Conservation (phyloP, 30 jellyfish, hydroid and myxozoan genomes). For the Aurelia aurita region DNA sequence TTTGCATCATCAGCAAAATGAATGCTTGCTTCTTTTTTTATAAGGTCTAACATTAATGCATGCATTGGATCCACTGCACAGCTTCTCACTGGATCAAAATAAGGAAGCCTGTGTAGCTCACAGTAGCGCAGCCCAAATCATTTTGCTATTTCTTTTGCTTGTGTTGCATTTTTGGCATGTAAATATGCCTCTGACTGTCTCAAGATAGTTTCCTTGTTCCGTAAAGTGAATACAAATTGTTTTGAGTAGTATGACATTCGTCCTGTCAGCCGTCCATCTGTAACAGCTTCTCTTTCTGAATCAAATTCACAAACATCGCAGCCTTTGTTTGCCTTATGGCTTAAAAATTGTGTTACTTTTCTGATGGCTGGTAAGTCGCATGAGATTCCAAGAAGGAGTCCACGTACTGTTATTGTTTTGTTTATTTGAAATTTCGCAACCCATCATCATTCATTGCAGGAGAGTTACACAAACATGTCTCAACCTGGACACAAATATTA, state of each 20-base stretch:
- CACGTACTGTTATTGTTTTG: not conserved
- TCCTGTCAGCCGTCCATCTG: not conserved
- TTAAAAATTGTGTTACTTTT: slow-evolving; percentile 9
- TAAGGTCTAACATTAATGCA: not conserved
- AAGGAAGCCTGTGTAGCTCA: not conserved
- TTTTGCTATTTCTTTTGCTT: slow-evolving; percentile 16
- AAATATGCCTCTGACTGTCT: slow-evolving; percentile 1
- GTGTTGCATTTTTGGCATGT: slow-evolving; percentile 1
- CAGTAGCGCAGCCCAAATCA: not conserved
- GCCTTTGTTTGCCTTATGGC: slow-evolving; percentile 22
- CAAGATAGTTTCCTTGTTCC: not conserved
- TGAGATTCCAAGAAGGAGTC: not conserved
- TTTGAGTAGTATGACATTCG: slow-evolving; percentile 8
- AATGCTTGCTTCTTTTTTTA: too few relatives aligned
- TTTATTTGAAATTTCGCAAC: not conserved
- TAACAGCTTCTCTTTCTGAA: slow-evolving; percentile 4
- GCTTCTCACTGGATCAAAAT: not conserved
- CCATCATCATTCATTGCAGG: too few relatives aligned
- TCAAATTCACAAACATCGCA: slow-evolving; percentile 4
- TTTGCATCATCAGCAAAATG: too few relatives aligned
- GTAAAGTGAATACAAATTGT: not conserved
- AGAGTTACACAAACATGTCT: too few relatives aligned
- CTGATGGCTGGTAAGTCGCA: slow-evolving; percentile 10
- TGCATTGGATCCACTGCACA: slow-evolving; percentile 10
- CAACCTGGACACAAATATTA: too few relatives aligned